These are phyloP conservation scores for Eupeodes luniger DNA, from an alignment of 2,888 invertebrate genomes.

Conservation along the genomic window DNA sequence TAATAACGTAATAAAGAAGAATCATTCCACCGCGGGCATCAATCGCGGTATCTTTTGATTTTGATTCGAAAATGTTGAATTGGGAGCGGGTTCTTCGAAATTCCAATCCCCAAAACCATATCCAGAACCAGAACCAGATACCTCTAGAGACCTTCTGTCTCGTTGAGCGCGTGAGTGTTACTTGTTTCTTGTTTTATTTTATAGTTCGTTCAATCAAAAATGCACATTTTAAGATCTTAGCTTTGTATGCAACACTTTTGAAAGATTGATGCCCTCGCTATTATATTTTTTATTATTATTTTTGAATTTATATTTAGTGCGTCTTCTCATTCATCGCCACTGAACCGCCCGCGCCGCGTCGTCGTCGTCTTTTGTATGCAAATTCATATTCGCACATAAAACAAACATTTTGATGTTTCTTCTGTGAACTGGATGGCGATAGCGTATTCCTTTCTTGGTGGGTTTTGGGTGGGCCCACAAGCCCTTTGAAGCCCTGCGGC, in stretches of 20 bases:
- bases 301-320: not conserved
- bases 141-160: conserved; percentile 62
- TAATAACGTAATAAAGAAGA: conserved; percentile 76
- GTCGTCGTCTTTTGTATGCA: conserved; percentile 72
- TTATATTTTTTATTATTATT: conserved; percentile 12
- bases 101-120: conserved; percentile 23
- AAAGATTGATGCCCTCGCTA: conserved; percentile 28
- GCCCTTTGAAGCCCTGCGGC: conserved; percentile 65
- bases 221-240: conserved; percentile 38
- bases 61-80: conserved; percentile 11
- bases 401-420: conserved; percentile 74
- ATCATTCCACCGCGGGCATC: conserved; percentile 76
- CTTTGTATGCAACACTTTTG: conserved; percentile 40
- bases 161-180: conserved; percentile 7
- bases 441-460: conserved; percentile 18
- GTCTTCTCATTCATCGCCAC: not conserved
- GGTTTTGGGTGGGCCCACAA: conserved; percentile 65
- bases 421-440: conserved; percentile 12
- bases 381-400: conserved; percentile 74
- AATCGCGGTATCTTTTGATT: conserved; percentile 74
- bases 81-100: conserved; percentile 33
- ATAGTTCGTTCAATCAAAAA: conserved; percentile 41
- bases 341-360: not conserved
- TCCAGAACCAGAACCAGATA: not conserved
- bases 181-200: conserved; percentile 19